These are phyloP conservation scores for Willisornis vidua DNA, from an alignment of 2,113 vertebrate species.

Conservation along the genomic window DNA sequence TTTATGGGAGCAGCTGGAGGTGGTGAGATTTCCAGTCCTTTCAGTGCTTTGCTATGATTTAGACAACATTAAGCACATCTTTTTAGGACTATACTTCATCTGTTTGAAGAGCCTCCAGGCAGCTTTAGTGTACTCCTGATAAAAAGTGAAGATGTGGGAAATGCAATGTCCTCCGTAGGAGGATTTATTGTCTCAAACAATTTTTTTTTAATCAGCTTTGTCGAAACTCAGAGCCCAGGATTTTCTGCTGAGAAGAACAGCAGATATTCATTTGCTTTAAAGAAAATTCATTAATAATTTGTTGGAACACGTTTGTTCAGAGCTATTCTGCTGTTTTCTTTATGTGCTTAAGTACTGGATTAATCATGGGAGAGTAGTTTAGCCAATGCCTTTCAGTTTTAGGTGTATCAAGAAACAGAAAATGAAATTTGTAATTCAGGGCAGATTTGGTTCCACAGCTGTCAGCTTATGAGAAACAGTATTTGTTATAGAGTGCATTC, in stretches of 20 bases:
- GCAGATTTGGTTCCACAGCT: background rate
- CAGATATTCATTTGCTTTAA: slow-evolving; percentile 23
- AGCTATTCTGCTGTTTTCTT: background rate
- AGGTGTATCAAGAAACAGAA: background rate
- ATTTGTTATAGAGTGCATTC: background rate
- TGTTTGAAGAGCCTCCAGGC: slow-evolving; percentile 42
- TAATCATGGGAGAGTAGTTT: slow-evolving; percentile 13
- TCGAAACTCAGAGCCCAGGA: slow-evolving; percentile 24
- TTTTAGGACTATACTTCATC: slow-evolving; percentile 48
- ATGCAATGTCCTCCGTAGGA: slow-evolving; percentile 5
- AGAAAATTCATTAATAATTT: slow-evolving; percentile 42
- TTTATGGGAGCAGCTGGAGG: slow-evolving; percentile 37
- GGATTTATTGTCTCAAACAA: slow-evolving; percentile 55
- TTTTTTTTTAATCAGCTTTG: slow-evolving; percentile 52
- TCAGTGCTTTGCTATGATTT: slow-evolving; percentile 59
- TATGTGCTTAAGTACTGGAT: background rate
- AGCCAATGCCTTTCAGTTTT: background rate
- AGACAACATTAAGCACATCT: slow-evolving; percentile 57
- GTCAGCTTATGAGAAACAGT: background rate
- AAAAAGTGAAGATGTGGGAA: slow-evolving; percentile 56
- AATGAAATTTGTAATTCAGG: background rate
- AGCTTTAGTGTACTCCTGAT: slow-evolving; percentile 64
- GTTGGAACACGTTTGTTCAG: background rate
- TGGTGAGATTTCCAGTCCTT: slow-evolving; percentile 41
- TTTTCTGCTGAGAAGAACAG: slow-evolving; percentile 20